These are phyloP conservation scores for Eretmochelys imbricata DNA, from an alignment of 2,113 vertebrate species.

Conservation along the genomic window DNA sequence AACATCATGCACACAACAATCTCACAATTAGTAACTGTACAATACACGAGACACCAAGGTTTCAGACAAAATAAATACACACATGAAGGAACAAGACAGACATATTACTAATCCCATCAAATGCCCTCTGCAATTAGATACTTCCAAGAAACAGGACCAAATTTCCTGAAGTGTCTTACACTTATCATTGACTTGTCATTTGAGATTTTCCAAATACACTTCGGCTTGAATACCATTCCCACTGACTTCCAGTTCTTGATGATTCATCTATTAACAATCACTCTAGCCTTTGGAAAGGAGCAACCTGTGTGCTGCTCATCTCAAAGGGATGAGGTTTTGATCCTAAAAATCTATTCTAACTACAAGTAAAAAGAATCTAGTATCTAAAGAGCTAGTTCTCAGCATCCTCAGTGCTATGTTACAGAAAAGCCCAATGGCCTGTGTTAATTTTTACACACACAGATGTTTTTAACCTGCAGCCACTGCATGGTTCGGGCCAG, in stretches of 20 bases:
- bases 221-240: not conserved
- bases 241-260: conserved; percentile 39
- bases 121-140: conserved; percentile 30
- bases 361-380: not conserved
- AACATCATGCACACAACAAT: not conserved
- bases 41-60: not conserved
- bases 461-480: not conserved
- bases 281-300: not conserved
- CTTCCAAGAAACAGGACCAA: conserved; percentile 46
- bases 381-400: not conserved
- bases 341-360: not conserved
- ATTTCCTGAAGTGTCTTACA: conserved; percentile 9
- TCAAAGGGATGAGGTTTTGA: not conserved
- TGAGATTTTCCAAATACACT: conserved; percentile 44
- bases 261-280: conserved; percentile 35
- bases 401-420: not conserved
- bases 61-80: conserved; percentile 37
- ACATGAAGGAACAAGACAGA: not conserved
- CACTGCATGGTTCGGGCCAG: not conserved
- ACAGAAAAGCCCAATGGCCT: not conserved
- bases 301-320: not conserved
- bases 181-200: conserved; percentile 7
- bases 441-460: not conserved
- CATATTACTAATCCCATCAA: conserved; percentile 38
- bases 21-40: not conserved